These are phyloP conservation scores for Chloroclystis v-ata DNA, from an alignment of 2,888 invertebrate species.

Conservation along the genomic window DNA sequence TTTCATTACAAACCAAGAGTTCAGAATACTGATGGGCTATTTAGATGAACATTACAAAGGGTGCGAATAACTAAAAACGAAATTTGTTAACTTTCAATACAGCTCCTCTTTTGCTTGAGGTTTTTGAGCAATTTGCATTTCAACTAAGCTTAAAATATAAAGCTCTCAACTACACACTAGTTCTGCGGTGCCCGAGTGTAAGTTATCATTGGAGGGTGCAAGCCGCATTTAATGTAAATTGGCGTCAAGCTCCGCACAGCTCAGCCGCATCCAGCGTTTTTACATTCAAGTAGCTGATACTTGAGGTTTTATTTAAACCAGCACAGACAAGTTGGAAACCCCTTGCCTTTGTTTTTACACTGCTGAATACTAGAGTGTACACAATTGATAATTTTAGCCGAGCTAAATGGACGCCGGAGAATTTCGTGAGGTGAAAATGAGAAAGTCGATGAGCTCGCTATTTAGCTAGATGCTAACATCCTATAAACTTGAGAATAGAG, in stretches of 20 bases:
- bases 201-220: slow-evolving; percentile 63
- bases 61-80: background rate
- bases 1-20: too few relatives aligned
- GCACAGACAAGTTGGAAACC: slow-evolving; percentile 55
- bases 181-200: slow-evolving; percentile 49
- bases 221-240: slow-evolving; percentile 75
- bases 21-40: too few relatives aligned
- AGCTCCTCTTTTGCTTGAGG: slow-evolving; percentile 13
- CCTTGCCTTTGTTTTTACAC: slow-evolving; percentile 60
- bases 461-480: slow-evolving; percentile 45
- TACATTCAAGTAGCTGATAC: slow-evolving; percentile 69
- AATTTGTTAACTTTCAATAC: slow-evolving; percentile 13
- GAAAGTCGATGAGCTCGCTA: slow-evolving; percentile 41
- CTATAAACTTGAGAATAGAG: slow-evolving; percentile 43
- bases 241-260: slow-evolving; percentile 51
- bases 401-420: slow-evolving; percentile 44
- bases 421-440: slow-evolving; percentile 50
- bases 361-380: slow-evolving; percentile 56
- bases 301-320: slow-evolving; percentile 63
- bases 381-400: slow-evolving; percentile 56
- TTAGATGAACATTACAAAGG: background rate
- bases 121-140: slow-evolving; percentile 32
- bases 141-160: slow-evolving; percentile 34
- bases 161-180: slow-evolving; percentile 41
- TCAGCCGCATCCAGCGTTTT: slow-evolving; percentile 61